Evolutionary conservation across 2,113 vertebrate species (phyloP).

Genomic region (Actinemys pallida): DNA sequence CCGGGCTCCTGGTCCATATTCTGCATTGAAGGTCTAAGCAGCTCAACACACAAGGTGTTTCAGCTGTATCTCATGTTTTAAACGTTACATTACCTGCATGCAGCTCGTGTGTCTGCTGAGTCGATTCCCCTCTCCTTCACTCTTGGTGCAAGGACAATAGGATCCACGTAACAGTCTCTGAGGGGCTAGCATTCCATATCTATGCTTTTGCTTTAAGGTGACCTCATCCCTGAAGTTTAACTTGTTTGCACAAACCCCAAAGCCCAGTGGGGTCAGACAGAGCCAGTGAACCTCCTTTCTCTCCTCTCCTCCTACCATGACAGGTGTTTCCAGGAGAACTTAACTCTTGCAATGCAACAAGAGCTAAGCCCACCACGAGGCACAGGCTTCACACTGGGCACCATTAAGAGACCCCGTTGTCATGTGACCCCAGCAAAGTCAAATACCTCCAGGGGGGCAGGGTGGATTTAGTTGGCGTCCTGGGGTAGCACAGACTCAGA

Average conservation of each 20-base stretch:
- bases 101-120: background rate
- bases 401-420: too few relatives aligned
- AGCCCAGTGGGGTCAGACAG: background rate
- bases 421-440: background rate
- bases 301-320: background rate
- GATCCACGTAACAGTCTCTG: background rate
- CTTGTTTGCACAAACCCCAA: background rate
- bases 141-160: background rate
- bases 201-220: background rate
- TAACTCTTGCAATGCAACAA: background rate
- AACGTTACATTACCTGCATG: background rate
- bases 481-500: background rate
- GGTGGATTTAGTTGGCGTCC: background rate
- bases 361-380: background rate
- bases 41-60: background rate
- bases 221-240: background rate
- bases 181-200: background rate
- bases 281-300: background rate
- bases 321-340: background rate
- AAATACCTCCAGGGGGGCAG: background rate
- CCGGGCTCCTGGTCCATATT: background rate
- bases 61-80: background rate
- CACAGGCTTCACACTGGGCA: background rate
- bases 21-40: accelerated
- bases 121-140: background rate